Conservation (phyloP, 1,140 invertebrate species). For the Caenorhabditis elegans region DNA sequence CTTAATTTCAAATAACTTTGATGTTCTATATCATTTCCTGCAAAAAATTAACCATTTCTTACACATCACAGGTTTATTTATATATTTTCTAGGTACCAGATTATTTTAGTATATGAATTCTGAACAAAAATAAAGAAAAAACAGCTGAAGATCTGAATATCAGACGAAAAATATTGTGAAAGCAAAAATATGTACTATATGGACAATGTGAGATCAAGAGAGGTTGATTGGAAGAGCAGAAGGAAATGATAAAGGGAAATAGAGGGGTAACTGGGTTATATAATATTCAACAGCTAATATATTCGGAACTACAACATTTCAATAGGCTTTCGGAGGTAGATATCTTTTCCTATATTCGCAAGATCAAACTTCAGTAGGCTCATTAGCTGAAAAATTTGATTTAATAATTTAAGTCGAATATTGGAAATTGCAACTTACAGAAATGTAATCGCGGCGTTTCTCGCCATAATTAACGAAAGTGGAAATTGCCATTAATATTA, state of each 20-base stretch:
- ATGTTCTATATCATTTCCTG: neutral
- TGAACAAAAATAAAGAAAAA: neutral
- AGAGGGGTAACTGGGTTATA: neutral
- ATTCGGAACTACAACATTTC: neutral
- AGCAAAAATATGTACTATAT: neutral
- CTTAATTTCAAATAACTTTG: neutral
- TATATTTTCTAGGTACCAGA: neutral
- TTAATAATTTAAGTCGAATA: neutral
- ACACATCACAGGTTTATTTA: slow-evolving; percentile 30
- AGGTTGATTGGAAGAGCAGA: neutral
- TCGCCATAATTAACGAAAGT: neutral
- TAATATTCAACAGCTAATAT: neutral
- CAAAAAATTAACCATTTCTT: neutral
- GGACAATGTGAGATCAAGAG: neutral
- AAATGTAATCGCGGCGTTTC: slow-evolving; percentile 21
- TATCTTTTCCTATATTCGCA: slow-evolving; percentile 2
- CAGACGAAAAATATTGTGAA: neutral
- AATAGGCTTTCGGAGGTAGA: slow-evolving; percentile 1
- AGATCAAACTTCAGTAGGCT: neutral
- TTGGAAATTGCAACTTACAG: neutral
- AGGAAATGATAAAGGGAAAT: neutral
- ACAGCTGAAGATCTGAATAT: neutral
- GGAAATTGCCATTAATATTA: neutral
- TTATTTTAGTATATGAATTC: no score
- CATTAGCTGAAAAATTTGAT: neutral